A percentile compares a stretch with the other conserved stretches of the same genome.
phyloP scores from a whole-genome alignment of 2,113 vertebrate genomes.

The Pterocles gutturalis region DNA sequence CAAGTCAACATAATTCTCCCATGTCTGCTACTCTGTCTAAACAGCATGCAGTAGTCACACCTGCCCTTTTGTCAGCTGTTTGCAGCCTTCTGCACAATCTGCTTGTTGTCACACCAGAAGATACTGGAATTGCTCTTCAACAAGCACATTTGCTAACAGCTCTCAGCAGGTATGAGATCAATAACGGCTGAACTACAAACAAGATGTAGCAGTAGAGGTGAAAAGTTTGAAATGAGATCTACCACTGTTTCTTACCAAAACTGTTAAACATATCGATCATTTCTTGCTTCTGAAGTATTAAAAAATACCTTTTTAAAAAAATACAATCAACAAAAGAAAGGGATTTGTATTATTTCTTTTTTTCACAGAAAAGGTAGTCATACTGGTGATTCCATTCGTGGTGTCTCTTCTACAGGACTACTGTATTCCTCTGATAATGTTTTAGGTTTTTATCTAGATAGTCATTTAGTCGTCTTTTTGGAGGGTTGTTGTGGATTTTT shows the following conservation, averaged over 20 bases:
- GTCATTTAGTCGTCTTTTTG: background rate
- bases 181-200: background rate
- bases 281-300: background rate
- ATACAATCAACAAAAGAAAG: background rate
- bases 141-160: constrained; percentile 79
- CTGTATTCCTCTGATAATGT: background rate
- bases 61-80: constrained; percentile 86
- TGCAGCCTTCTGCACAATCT: constrained; percentile 90
- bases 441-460: background rate
- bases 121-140: constrained; percentile 82
- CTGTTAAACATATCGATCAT: background rate
- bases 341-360: background rate
- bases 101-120: constrained; percentile 82
- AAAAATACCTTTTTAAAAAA: background rate
- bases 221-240: background rate
- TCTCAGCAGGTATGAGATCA: constrained; percentile 84
- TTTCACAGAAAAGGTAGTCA: background rate
- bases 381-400: background rate
- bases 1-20: constrained; percentile 73
- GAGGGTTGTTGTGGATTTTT: background rate
- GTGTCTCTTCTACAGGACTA: background rate
- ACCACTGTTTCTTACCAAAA: background rate
- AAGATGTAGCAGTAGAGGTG: background rate
- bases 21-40: constrained; percentile 66
- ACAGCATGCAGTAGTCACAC: constrained; percentile 84